Conservation (phyloP, 2,113 vertebrate genomes). For the Dasyurus viverrinus region DNA sequence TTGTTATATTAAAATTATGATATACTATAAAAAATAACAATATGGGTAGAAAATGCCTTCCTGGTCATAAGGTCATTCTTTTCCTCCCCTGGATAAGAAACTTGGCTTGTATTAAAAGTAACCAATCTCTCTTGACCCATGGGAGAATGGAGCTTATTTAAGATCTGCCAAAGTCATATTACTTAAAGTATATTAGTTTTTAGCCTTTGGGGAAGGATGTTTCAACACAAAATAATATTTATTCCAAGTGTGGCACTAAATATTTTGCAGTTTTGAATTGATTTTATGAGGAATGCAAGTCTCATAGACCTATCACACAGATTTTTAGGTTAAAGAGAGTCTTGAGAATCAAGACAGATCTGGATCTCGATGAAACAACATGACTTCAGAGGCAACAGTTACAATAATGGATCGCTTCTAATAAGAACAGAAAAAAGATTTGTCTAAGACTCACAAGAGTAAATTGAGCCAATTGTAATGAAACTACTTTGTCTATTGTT, state of each 20-base stretch:
- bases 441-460: conserved; percentile 53
- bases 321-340: conserved; percentile 51
- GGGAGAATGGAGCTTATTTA: conserved; percentile 59
- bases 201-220: conserved; percentile 3
- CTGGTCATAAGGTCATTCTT: conserved; percentile 15
- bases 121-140: neutral
- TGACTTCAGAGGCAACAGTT: conserved; percentile 21
- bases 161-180: conserved; percentile 28
- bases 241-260: conserved; percentile 42
- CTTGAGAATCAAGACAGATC: conserved; percentile 28
- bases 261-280: conserved; percentile 54
- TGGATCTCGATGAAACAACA: conserved; percentile 4
- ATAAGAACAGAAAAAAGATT: conserved; percentile 47
- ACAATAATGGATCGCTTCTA: conserved; percentile 61
- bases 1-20: conserved; percentile 16
- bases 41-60: conserved; percentile 21
- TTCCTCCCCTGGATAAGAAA: conserved; percentile 12
- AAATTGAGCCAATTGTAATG: conserved; percentile 56
- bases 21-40: conserved; percentile 35
- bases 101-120: conserved; percentile 13
- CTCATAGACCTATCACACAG: conserved; percentile 12
- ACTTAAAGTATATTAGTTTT: conserved; percentile 45
- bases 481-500: conserved; percentile 67
- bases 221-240: conserved; percentile 57
- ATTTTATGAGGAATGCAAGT: conserved; percentile 54